Conservation (phyloP, 1,140 invertebrate species). For the Portunus trituberculatus region DNA sequence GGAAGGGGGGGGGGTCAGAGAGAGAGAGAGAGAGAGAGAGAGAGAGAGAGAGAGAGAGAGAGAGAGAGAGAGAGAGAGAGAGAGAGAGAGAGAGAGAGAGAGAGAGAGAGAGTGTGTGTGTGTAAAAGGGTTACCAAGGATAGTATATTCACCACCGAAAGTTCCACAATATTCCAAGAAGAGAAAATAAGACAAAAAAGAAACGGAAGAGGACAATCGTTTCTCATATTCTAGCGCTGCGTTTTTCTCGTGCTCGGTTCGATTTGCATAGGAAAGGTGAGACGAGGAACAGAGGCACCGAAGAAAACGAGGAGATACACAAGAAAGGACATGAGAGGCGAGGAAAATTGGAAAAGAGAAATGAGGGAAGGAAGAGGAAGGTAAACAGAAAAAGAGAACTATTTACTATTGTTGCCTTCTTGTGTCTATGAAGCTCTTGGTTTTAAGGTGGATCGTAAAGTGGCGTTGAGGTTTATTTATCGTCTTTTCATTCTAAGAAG, state of each 20-base stretch:
- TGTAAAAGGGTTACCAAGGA: background rate
- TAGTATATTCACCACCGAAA: background rate
- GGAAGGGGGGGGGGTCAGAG: background rate
- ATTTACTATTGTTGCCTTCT: no score
- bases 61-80: background rate
- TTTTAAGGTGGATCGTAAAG: no score
- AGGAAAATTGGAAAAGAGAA: background rate
- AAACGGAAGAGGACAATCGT: background rate
- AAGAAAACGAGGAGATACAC: background rate
- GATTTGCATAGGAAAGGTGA: background rate
- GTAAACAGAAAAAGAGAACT: background rate
- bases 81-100: slow-evolving; percentile 45
- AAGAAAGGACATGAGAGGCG: background rate
- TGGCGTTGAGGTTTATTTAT: no score
- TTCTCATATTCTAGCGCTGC: background rate
- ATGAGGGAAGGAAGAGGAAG: background rate
- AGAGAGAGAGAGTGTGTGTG: slow-evolving; percentile 31
- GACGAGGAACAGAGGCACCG: background rate
- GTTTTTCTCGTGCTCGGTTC: background rate
- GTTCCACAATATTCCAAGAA: background rate
- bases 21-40: slow-evolving; percentile 47
- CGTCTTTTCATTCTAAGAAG: no score
- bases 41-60: slow-evolving; percentile 24
- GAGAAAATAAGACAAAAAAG: background rate
- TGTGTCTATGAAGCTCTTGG: no score